Evolutionary conservation across 2,888 invertebrate genomes (phyloP).

Genomic region (Habroteleia sp.): DNA sequence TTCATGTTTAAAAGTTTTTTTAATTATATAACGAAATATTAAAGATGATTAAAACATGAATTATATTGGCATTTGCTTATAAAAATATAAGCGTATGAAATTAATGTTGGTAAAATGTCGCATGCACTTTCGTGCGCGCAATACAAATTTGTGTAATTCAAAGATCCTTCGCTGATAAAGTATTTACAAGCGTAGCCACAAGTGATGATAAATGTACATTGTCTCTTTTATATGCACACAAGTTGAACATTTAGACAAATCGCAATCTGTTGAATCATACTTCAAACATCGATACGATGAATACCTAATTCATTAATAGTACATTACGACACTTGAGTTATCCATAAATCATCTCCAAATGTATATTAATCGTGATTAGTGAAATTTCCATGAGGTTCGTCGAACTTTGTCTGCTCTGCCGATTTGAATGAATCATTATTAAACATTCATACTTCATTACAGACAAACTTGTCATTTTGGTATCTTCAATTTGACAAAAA

Average conservation of each 20-base stretch:
- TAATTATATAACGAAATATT: too few species aligned
- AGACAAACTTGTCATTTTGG: slow-evolving; percentile 13
- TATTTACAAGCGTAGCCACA: too few species aligned
- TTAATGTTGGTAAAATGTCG: too few species aligned
- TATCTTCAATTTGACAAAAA: slow-evolving; percentile 14
- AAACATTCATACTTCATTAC: slow-evolving; percentile 30
- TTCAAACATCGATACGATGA: slow-evolving; percentile 1
- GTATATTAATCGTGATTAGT: slow-evolving; percentile 29
- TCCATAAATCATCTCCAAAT: slow-evolving; percentile 33
- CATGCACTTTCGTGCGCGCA: too few species aligned
- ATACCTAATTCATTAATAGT: slow-evolving; percentile 18
- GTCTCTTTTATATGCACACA: too few species aligned
- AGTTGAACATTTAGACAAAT: slow-evolving; percentile 9
- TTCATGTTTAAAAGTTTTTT: too few species aligned
- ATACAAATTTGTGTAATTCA: too few species aligned
- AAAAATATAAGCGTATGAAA: too few species aligned
- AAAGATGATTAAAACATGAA: too few species aligned
- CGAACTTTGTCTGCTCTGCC: slow-evolving; percentile 13
- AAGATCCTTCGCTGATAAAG: too few species aligned
- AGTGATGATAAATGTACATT: too few species aligned
- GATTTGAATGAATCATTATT: slow-evolving; percentile 34
- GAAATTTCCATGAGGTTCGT: slow-evolving; percentile 16
- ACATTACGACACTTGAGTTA: slow-evolving; percentile 21
- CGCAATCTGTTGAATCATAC: slow-evolving; percentile 5
- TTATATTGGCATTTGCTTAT: too few species aligned